phyloP scores from a whole-genome alignment of 1,140 invertebrate species.

The fruit fly (Drosophila melanogaster) region DNA sequence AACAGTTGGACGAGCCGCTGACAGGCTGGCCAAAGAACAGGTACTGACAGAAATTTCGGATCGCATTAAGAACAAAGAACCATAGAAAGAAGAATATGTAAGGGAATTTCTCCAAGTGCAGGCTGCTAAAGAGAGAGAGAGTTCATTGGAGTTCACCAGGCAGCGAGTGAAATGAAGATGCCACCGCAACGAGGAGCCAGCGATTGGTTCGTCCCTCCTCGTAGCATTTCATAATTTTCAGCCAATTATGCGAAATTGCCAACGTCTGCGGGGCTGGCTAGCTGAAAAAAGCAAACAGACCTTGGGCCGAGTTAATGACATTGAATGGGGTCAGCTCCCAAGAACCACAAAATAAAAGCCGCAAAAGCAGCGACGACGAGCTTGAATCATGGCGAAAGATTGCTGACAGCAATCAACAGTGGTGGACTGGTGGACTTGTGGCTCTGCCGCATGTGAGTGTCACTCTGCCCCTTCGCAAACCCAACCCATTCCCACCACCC shows the following conservation, averaged over 20 bases:
- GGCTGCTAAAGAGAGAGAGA: conserved; percentile 33
- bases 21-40: background rate
- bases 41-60: background rate
- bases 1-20: conserved; percentile 33
- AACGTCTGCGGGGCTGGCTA: conserved; percentile 32
- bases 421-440: conserved; percentile 42
- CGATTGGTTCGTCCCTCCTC: conserved; percentile 36
- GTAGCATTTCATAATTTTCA: conserved; percentile 74
- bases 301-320: conserved; percentile 78
- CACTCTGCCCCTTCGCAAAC: conserved; percentile 29
- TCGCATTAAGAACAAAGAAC: too few species aligned
- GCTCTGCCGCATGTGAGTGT: conserved; percentile 47
- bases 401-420: conserved; percentile 74
- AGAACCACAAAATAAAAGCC: conserved; percentile 32
- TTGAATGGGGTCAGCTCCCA: conserved; percentile 73
- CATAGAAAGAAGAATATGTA: too few species aligned
- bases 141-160: conserved; percentile 60
- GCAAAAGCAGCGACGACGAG: conserved; percentile 24
- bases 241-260: conserved; percentile 75
- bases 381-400: conserved; percentile 47
- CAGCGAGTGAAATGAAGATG: conserved; percentile 29
- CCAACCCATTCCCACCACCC: background rate
- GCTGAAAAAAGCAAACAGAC: conserved; percentile 70
- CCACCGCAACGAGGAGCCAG: conserved; percentile 14
- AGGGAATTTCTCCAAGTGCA: conserved; percentile 18